Evolutionary conservation across 1,140 invertebrate species (phyloP).

Genomic region (Dinoponera quadriceps): DNA sequence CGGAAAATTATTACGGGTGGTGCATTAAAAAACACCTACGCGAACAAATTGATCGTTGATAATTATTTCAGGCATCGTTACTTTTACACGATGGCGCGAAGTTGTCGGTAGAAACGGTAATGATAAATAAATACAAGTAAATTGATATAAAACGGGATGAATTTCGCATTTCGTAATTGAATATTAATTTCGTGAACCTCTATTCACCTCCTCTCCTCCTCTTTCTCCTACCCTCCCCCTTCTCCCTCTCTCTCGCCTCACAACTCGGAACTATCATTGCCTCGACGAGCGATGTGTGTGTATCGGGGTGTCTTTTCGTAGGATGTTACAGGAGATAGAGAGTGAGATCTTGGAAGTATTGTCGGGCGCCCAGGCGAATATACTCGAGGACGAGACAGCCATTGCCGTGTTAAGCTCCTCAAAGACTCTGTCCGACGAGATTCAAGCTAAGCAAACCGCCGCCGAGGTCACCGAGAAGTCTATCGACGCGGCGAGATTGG

Average conservation of each 20-base stretch:
- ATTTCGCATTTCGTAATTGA: not conserved
- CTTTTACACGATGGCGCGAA: conserved; percentile 7
- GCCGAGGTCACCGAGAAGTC: conserved; percentile 94
- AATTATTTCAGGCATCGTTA: not conserved
- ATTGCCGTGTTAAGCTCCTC: conserved; percentile 96
- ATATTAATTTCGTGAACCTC: not conserved
- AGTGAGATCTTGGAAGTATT: conserved; percentile 96
- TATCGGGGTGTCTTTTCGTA: conserved; percentile 78
- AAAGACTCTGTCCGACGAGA: conserved; percentile 95
- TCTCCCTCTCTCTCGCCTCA: not conserved
- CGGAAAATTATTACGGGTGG: not conserved
- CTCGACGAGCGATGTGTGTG: not conserved
- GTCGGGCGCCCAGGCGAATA: conserved; percentile 95
- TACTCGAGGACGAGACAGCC: conserved; percentile 97
- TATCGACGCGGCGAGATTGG: conserved; percentile 93
- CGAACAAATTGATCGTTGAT: not conserved
- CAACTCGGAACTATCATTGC: conserved; percentile 10
- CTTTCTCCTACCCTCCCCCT: too few relatives aligned
- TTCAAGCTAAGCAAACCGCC: conserved; percentile 95
- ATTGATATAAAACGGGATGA: not conserved
- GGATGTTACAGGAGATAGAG: conserved; percentile 96
- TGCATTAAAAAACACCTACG: not conserved
- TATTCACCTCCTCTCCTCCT: not conserved
- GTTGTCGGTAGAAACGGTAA: not conserved
- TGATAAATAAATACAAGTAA: not conserved